These are phyloP conservation scores for Cardiocondyla obscurior DNA, from an alignment of 1,140 invertebrate species.

Conservation along the genomic window DNA sequence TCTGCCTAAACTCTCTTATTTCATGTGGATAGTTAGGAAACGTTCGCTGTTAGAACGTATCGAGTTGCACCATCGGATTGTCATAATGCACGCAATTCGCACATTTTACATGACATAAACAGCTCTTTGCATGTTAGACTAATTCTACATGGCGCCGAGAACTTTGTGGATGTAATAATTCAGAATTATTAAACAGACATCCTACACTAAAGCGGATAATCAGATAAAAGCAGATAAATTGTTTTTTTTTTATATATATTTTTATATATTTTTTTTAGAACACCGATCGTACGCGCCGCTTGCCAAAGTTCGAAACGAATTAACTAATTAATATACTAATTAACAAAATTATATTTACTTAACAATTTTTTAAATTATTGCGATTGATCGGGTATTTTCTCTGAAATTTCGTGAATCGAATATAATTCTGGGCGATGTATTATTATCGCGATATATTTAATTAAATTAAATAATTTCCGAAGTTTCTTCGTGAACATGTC, in stretches of 20 bases:
- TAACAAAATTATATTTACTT: not conserved
- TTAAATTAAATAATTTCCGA: not conserved
- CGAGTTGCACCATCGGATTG: slow-evolving; percentile 10
- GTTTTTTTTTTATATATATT: too few relatives aligned
- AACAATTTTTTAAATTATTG: not conserved
- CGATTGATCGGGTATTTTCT: not conserved
- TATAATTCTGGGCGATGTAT: not conserved
- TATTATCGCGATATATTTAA: not conserved
- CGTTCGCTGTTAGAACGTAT: not conserved
- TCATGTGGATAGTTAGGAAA: not conserved
- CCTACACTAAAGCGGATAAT: not conserved
- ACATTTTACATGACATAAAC: not conserved
- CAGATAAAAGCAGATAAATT: not conserved
- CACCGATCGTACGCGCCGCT: not conserved
- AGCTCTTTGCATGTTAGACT: not conserved
- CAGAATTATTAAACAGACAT: not conserved
- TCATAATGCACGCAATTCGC: slow-evolving; percentile 10
- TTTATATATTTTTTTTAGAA: not conserved
- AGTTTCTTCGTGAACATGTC: not conserved
- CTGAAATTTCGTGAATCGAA: not conserved
- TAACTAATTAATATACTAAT: too few relatives aligned
- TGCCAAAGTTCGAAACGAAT: not conserved
- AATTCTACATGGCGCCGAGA: not conserved
- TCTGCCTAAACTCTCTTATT: not conserved
- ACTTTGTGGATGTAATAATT: not conserved